These are phyloP conservation scores for Betta splendens DNA, from an alignment of 2,797 vertebrate species.

Conservation along the genomic window DNA sequence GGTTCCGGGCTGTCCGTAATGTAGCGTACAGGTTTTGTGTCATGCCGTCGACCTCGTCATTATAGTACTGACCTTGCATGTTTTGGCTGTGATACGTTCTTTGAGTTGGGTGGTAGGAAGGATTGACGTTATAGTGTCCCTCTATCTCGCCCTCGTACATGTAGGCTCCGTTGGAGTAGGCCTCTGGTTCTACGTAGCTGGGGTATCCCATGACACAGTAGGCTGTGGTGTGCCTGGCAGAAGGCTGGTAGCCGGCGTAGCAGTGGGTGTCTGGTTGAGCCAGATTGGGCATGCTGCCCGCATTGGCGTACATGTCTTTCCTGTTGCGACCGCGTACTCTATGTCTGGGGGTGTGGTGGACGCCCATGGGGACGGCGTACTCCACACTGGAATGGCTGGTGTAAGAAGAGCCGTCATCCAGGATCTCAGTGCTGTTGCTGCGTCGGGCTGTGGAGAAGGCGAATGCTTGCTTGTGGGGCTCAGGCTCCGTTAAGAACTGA, in stretches of 20 bases:
- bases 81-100: conserved; percentile 77
- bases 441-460: conserved; percentile 81
- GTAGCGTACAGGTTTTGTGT: conserved; percentile 91
- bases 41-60: conserved; percentile 82
- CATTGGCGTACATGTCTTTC: conserved; percentile 85
- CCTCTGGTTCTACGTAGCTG: conserved; percentile 80
- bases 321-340: conserved; percentile 85
- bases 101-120: conserved; percentile 78
- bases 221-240: conserved; percentile 81
- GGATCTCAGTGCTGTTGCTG: conserved; percentile 95
- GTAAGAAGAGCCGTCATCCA: conserved; percentile 94
- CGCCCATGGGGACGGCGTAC: conserved; percentile 81
- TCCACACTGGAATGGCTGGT: conserved; percentile 96
- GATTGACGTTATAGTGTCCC: conserved; percentile 93
- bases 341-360: conserved; percentile 81
- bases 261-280: conserved; percentile 85
- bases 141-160: conserved; percentile 90
- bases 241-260: conserved; percentile 78
- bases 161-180: conserved; percentile 83
- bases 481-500: conserved; percentile 79
- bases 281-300: conserved; percentile 97
- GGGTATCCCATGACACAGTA: conserved; percentile 90
- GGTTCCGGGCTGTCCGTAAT: conserved; percentile 86
- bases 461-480: conserved; percentile 76
- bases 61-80: conserved; percentile 81